These are phyloP conservation scores for Parnassius smintheus DNA, from an alignment of 2,888 invertebrate genomes.

Conservation along the genomic window DNA sequence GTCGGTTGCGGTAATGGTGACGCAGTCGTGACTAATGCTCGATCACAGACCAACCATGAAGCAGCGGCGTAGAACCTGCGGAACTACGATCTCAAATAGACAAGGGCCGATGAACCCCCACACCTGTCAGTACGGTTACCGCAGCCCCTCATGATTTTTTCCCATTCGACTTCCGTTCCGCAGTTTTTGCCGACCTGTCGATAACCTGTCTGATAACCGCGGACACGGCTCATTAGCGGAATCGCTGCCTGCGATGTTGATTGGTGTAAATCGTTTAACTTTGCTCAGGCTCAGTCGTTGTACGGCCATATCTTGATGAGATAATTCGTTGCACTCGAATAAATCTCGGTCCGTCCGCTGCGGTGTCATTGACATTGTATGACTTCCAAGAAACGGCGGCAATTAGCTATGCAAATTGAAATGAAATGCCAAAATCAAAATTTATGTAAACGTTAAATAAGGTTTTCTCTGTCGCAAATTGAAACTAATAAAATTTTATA, in stretches of 20 bases:
- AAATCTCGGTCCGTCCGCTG: conserved; percentile 42
- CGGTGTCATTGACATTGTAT: conserved; percentile 52
- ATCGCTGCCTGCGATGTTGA: conserved; percentile 54
- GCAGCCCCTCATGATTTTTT: conserved; percentile 71
- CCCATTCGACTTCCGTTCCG: conserved; percentile 68
- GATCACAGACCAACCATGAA: not conserved
- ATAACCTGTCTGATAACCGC: conserved; percentile 70
- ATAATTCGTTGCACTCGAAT: conserved; percentile 50
- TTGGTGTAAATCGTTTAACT: conserved; percentile 51
- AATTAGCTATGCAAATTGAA: conserved; percentile 28
- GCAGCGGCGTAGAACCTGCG: conserved; percentile 18
- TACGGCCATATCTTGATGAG: conserved; percentile 41
- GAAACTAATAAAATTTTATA: too few relatives aligned
- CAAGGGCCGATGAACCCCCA: conserved; percentile 66
- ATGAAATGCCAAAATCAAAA: conserved; percentile 6
- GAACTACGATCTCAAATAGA: conserved; percentile 27
- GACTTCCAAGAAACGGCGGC: conserved; percentile 25
- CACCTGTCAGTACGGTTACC: conserved; percentile 66
- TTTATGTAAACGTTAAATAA: conserved; percentile 5
- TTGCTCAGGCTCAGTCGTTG: conserved; percentile 38
- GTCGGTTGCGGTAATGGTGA: conserved; percentile 7
- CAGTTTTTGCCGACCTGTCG: conserved; percentile 69
- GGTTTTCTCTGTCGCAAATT: too few relatives aligned
- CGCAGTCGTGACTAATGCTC: conserved; percentile 10
- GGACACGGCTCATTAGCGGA: conserved; percentile 74